Evolutionary conservation across 92 coral and sea anemone genomes (phyloP).

Genomic region (Zoanthus gigantus): DNA sequence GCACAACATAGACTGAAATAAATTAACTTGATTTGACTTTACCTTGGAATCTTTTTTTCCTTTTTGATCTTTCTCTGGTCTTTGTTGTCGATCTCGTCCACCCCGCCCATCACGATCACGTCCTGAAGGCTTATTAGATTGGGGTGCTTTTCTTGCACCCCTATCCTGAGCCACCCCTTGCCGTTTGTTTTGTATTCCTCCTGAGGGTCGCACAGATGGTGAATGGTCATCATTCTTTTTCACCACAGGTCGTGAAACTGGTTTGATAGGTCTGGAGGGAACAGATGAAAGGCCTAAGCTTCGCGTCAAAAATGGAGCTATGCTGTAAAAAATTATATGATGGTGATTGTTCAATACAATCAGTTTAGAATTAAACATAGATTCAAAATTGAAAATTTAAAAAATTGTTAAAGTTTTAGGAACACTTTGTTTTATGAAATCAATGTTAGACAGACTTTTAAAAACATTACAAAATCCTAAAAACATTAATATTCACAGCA

Average conservation of each 20-base stretch:
- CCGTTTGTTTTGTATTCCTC: slow-evolving; percentile 75
- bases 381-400: no score
- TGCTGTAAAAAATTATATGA: slow-evolving; percentile 22
- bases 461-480: no score
- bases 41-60: slow-evolving; percentile 84
- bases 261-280: slow-evolving; percentile 82
- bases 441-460: no score
- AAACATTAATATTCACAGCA: no score
- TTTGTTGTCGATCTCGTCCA: slow-evolving; percentile 69
- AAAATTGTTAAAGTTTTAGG: no score
- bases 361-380: no score
- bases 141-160: slow-evolving; percentile 74
- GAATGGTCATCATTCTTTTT: slow-evolving; percentile 87
- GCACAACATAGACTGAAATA: neutral
- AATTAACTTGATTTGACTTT: neutral
- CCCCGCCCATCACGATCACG: slow-evolving; percentile 68
- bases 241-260: slow-evolving; percentile 87
- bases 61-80: slow-evolving; percentile 77
- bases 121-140: slow-evolving; percentile 79
- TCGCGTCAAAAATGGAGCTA: slow-evolving; percentile 37
- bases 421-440: no score
- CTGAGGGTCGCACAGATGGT: slow-evolving; percentile 73
- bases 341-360: slow-evolving; percentile 25
- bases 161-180: slow-evolving; percentile 79
- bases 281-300: slow-evolving; percentile 46